These are phyloP conservation scores for Sciurus carolinensis DNA, from an alignment of 2,797 vertebrate species.

Conservation along the genomic window DNA sequence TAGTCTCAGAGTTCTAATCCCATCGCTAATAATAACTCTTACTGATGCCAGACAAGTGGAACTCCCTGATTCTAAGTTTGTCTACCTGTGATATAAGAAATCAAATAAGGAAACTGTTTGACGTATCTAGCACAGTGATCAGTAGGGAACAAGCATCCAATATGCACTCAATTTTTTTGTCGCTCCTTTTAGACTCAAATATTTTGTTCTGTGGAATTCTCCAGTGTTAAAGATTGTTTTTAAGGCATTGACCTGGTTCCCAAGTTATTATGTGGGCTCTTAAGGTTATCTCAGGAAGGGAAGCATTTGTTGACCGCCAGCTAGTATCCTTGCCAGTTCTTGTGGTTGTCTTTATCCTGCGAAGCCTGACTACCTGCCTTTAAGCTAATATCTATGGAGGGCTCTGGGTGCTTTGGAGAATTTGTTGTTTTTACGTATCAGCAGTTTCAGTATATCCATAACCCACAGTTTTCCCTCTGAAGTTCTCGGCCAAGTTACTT, in stretches of 20 bases:
- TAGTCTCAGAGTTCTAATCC: neutral
- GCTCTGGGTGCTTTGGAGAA: neutral
- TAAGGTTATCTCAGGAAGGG: neutral
- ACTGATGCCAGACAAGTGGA: neutral
- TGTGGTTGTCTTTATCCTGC: neutral
- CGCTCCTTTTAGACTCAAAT: neutral
- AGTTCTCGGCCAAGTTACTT: neutral
- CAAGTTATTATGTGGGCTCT: neutral
- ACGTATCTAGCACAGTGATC: neutral
- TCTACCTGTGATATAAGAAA: neutral
- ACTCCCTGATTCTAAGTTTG: neutral
- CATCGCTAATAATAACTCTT: neutral
- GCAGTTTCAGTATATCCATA: neutral
- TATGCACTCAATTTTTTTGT: neutral
- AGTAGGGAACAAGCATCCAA: neutral
- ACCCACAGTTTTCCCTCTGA: neutral
- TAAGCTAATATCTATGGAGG: neutral
- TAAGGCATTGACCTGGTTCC: neutral
- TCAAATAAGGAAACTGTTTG: neutral
- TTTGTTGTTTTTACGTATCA: neutral
- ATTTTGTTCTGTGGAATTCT: conserved; percentile 31
- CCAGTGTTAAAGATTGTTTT: neutral
- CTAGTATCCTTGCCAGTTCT: neutral
- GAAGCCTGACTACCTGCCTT: neutral
- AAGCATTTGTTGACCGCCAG: neutral